These are phyloP conservation scores for Meleagris gallopavo DNA, from an alignment of 2,113 vertebrate species.

Conservation along the genomic window DNA sequence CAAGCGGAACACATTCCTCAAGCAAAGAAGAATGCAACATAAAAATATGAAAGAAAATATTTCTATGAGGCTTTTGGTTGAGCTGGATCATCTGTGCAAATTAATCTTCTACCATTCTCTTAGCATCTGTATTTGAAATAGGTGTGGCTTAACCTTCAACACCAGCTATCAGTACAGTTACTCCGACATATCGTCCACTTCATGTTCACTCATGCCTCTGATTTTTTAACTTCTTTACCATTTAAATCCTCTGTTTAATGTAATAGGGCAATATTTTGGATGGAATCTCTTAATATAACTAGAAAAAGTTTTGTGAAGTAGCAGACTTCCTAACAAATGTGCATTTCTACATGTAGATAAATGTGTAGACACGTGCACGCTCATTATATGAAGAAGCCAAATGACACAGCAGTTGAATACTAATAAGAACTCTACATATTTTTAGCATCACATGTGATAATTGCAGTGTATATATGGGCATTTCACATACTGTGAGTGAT, in stretches of 20 bases:
- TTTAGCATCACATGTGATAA: neutral
- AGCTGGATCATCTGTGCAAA: slow-evolving; percentile 13
- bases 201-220: neutral
- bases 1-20: neutral
- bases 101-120: slow-evolving; percentile 9
- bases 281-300: neutral
- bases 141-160: neutral
- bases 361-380: neutral
- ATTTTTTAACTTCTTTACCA: neutral
- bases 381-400: neutral
- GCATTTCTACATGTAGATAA: neutral
- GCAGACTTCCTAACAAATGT: neutral
- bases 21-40: neutral
- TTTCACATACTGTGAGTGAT: neutral
- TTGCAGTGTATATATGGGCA: neutral
- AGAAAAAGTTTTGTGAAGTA: neutral
- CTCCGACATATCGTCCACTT: neutral
- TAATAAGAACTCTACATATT: neutral
- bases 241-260: neutral
- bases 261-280: neutral
- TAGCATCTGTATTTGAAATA: neutral
- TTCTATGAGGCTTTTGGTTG: neutral
- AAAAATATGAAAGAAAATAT: neutral
- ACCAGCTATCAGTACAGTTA: neutral
- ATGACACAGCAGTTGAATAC: neutral